These are phyloP conservation scores for Gyps fulvus DNA, from an alignment of 2,113 vertebrate species.

Conservation along the genomic window DNA sequence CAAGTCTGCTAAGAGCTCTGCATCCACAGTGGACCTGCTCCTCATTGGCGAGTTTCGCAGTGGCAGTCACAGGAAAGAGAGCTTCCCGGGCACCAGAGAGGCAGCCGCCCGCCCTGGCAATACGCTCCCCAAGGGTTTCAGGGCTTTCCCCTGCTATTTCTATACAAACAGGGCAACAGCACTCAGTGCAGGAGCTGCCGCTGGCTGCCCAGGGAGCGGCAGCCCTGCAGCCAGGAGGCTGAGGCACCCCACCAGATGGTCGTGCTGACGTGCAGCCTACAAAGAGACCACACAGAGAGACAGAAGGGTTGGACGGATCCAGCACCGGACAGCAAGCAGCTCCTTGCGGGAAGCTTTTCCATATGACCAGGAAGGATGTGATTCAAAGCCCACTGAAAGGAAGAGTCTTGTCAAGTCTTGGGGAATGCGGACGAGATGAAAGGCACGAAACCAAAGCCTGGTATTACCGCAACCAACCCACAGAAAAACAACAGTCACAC, in stretches of 20 bases:
- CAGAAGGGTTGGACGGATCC: rapidly evolving
- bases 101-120: background rate
- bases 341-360: background rate
- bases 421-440: background rate
- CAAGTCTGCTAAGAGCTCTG: background rate
- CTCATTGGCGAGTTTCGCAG: background rate
- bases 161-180: background rate
- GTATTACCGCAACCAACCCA: background rate
- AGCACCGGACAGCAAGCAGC: background rate
- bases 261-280: background rate
- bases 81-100: background rate
- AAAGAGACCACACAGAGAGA: background rate
- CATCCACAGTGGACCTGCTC: background rate
- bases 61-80: background rate
- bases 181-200: background rate
- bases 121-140: background rate
- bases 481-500: background rate
- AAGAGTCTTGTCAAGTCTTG: background rate
- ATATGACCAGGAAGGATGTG: background rate
- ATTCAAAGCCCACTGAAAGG: background rate
- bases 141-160: background rate
- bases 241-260: background rate
- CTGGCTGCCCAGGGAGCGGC: rapidly evolving
- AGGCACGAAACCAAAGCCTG: background rate
- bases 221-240: background rate